phyloP scores from a whole-genome alignment of 2,888 invertebrate genomes.

The Agriopis leucophaearia region DNA sequence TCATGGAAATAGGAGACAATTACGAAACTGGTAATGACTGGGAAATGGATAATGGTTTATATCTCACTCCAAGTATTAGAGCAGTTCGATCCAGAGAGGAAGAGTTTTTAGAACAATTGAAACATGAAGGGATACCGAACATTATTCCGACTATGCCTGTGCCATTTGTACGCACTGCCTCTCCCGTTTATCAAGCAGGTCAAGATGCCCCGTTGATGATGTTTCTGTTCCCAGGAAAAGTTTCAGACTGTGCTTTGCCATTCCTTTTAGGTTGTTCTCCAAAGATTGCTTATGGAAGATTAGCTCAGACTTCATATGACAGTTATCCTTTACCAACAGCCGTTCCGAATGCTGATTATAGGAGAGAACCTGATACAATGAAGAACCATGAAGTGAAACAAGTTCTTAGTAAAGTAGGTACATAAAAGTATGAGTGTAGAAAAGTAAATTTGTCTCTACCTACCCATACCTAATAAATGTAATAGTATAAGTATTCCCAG shows the following conservation, averaged over 20 bases:
- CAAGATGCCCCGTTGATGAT: constrained; percentile 25
- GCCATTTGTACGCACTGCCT: constrained; percentile 57
- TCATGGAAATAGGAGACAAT: constrained; percentile 37
- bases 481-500: neutral
- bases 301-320: constrained; percentile 29
- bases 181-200: constrained; percentile 31
- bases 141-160: constrained; percentile 74
- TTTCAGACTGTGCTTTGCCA: constrained; percentile 57
- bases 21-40: constrained; percentile 30
- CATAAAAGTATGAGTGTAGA: neutral
- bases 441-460: neutral
- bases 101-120: constrained; percentile 63
- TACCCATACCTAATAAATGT: neutral
- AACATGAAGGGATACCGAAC: constrained; percentile 70
- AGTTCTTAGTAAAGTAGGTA: neutral
- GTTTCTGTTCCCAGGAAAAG: constrained; percentile 51
- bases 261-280: constrained; percentile 65
- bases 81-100: constrained; percentile 55
- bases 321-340: constrained; percentile 2
- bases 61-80: constrained; percentile 47
- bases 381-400: neutral
- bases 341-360: constrained; percentile 6
- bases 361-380: constrained; percentile 1
- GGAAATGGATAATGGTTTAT: constrained; percentile 22
- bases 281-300: constrained; percentile 53